Evolutionary conservation across 2,888 invertebrate species (phyloP).

Genomic region (Caenorhabditis panamensis): DNA sequence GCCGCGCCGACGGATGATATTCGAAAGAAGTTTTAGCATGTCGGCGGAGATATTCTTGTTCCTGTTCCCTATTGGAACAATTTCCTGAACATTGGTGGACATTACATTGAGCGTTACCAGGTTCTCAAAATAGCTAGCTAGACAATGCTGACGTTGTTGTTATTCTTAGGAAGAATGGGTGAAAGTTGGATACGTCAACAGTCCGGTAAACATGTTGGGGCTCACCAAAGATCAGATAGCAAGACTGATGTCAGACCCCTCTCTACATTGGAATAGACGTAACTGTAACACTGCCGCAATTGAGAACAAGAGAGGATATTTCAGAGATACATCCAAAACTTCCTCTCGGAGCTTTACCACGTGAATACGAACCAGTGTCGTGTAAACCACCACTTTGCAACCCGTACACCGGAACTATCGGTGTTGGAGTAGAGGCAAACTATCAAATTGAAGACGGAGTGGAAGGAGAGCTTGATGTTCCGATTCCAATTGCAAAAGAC

Average conservation of each 20-base stretch:
- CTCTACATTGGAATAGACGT: slow-evolving; percentile 64
- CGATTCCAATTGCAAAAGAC: slow-evolving; percentile 63
- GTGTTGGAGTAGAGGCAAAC: slow-evolving; percentile 66
- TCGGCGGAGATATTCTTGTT: slow-evolving; percentile 66
- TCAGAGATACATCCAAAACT: slow-evolving; percentile 68
- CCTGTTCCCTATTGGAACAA: slow-evolving; percentile 68
- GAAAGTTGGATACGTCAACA: slow-evolving; percentile 65
- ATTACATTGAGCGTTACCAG: slow-evolving; percentile 68
- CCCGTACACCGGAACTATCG: slow-evolving; percentile 67
- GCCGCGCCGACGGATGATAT: background rate
- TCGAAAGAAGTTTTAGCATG: slow-evolving; percentile 53
- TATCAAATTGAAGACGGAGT: slow-evolving; percentile 63
- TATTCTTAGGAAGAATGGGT: slow-evolving; percentile 65
- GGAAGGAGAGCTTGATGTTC: slow-evolving; percentile 67
- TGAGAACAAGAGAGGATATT: background rate
- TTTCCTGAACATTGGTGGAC: slow-evolving; percentile 65
- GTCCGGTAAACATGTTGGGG: slow-evolving; percentile 66
- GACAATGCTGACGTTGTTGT: no score
- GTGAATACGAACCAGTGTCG: slow-evolving; percentile 63
- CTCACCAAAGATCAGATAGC: slow-evolving; percentile 62
- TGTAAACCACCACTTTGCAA: slow-evolving; percentile 72
- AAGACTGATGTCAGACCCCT: slow-evolving; percentile 60
- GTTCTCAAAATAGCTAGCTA: slow-evolving; percentile 16
- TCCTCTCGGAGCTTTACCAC: slow-evolving; percentile 67
- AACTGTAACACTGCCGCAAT: no score